A percentile compares a stretch with the other conserved stretches of the same genome.
These are phyloP conservation scores for Barypeithes pellucidus DNA, from an alignment of 2,888 invertebrate species.

Conservation along the genomic window DNA sequence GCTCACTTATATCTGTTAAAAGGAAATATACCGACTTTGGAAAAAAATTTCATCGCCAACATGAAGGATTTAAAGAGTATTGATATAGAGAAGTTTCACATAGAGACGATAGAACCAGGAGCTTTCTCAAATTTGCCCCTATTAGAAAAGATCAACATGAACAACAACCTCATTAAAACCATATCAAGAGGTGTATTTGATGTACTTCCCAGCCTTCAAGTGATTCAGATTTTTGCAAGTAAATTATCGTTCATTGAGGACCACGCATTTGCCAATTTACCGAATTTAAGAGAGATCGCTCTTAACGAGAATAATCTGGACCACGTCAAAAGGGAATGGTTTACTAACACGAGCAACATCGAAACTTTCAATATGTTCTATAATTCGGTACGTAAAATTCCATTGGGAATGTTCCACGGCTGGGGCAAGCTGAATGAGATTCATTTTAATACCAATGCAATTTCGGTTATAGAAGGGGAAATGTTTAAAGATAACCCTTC, in stretches of 20 bases:
- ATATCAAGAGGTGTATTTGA: no score
- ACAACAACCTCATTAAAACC: no score
- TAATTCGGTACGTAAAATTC: conserved; percentile 6
- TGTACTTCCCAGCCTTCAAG: neutral
- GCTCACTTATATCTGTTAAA: no score
- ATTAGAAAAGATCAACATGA: no score
- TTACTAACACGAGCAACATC: neutral
- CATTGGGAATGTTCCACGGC: conserved; percentile 4
- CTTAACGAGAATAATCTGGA: conserved; percentile 10
- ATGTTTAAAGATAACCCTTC: neutral
- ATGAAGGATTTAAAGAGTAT: no score
- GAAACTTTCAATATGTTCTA: neutral
- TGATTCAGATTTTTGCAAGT: neutral
- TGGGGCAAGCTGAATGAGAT: neutral
- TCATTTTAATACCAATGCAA: neutral
- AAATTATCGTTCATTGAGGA: neutral
- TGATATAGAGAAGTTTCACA: no score
- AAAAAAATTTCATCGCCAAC: no score
- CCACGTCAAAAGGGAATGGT: neutral
- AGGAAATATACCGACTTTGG: no score
- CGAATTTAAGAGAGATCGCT: neutral
- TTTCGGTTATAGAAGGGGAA: neutral
- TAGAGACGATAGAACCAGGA: no score
- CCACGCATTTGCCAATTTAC: conserved; percentile 6
- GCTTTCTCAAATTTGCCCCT: no score